Evolutionary conservation across 2,888 invertebrate species (phyloP), one percentile per base, ranked within the genome.

Genomic region (Caenorhabditis virilis): DNA sequence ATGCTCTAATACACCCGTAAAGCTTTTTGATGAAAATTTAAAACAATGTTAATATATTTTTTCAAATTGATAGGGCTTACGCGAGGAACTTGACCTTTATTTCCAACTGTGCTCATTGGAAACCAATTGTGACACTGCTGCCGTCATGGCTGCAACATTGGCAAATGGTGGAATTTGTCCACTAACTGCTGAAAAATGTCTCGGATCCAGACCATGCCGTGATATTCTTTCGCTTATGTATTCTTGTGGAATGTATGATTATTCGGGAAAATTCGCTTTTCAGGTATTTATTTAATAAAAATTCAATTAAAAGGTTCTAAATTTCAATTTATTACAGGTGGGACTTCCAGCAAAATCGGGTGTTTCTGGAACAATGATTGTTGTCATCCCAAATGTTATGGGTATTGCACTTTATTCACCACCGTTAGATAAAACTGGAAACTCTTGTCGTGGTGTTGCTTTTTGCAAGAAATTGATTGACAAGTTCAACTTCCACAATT

Each of bases 41-140:
- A n/a, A n/a, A n/a, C n/a, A n/a, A n/a, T n/a, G n/a, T n/a, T n/a
- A n/a, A n/a, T n/a, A n/a, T n/a, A n/a, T n/a, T n/a, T n/a, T n/a
- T n/a, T 13, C 30, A 30, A 30, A 30, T 30, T 30, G 30, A 30
- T 52, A 65, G 65, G 58, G 65, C 16, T 51, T 65, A 3, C 65
- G 65, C 18, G 95, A 95, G 84, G 90, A 91, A 71, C 90, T 97
- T 90, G 97, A 97, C 83, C 94, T 94, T 84, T 97, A 97, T 84
- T 97, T 97, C 84, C 95, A 95, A 92, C 91, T 94, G 83, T 97
- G 95, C 84, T 91, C 95, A 0, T 90, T 97, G 89, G 95, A 97
- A 86, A 90, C 91, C 1, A 95, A 90, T 78, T 93, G 93, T 84
- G 95, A 95, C 79, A 89, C 91, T 2, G 90, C 92, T 87, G 89